Evolutionary conservation across 2,797 vertebrate genomes (phyloP).

Genomic region (Spea hammondii): DNA sequence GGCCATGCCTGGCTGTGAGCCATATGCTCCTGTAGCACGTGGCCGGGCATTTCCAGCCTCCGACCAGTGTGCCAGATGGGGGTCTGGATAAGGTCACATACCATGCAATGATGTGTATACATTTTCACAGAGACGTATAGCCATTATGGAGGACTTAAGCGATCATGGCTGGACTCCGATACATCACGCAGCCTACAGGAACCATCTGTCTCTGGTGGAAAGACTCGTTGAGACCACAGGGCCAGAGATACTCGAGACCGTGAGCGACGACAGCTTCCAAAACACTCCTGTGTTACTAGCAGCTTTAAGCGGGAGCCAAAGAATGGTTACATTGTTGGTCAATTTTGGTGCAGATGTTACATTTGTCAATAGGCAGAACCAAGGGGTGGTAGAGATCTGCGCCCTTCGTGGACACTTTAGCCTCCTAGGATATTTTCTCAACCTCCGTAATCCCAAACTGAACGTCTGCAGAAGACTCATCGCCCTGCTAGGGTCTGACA

Average conservation of each 20-base stretch:
- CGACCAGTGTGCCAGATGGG: no score
- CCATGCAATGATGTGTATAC: background rate
- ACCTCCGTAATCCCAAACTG: conserved; percentile 12
- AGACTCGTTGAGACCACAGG: conserved; percentile 14
- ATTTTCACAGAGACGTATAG: background rate
- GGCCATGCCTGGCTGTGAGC: no score
- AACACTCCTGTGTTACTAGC: conserved; percentile 43
- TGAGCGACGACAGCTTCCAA: conserved; percentile 24
- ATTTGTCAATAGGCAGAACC: conserved; percentile 5
- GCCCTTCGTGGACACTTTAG: background rate
- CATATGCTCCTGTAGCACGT: no score
- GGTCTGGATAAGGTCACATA: no score
- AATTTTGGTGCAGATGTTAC: conserved; percentile 31
- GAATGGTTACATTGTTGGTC: conserved; percentile 26
- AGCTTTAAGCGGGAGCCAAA: background rate
- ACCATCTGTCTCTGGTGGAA: conserved; percentile 12
- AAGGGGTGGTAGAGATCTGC: conserved; percentile 41
- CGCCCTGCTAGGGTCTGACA: conserved; percentile 8
- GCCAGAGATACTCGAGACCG: conserved; percentile 10
- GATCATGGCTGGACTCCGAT: conserved; percentile 29
- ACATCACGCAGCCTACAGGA: conserved; percentile 37
- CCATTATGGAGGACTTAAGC: background rate
- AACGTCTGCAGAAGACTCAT: conserved; percentile 33
- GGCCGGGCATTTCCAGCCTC: no score
- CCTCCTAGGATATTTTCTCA: conserved; percentile 28